Percentiles rank a stretch among this genome's conserved stretches.
Conservation (phyloP, 2,888 invertebrate species). For the Imbricaverruca yamaguchii region DNA sequence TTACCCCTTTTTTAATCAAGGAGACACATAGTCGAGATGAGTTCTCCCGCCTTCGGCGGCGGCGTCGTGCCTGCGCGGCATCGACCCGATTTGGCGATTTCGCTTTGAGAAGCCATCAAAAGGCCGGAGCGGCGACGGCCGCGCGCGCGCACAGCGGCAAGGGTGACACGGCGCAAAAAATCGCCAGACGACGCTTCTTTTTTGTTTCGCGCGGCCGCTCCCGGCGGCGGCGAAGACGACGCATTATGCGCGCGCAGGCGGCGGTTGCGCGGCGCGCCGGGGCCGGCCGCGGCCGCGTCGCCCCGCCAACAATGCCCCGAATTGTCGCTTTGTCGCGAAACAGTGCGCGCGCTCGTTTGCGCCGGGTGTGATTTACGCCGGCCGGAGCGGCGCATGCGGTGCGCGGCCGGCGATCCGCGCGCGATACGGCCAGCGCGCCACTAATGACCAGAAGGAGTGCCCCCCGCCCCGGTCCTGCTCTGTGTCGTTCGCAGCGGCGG, state of each 20-base stretch:
- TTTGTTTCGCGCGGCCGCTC: conserved; percentile 1
- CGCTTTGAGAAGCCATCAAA: conserved; percentile 21
- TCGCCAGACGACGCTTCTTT: background rate
- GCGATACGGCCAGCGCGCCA: background rate
- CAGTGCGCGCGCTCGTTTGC: background rate
- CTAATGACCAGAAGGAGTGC: background rate
- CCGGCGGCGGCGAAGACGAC: background rate
- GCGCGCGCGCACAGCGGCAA: background rate
- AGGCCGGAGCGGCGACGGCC: conserved; percentile 5
- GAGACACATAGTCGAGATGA: conserved; percentile 16
- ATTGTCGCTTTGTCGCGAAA: conserved; percentile 12
- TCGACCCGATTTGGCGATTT: background rate
- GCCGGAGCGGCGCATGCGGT: background rate
- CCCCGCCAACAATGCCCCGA: background rate
- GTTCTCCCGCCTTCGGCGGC: background rate
- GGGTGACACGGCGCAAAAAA: background rate
- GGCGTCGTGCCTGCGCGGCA: background rate
- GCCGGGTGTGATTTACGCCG: conserved; percentile 2
- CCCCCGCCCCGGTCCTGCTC: too few relatives aligned
- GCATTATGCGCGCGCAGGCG: conserved; percentile 2
- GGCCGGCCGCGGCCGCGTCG: background rate
- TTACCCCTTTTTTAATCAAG: conserved; percentile 22
- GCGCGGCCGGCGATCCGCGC: background rate
- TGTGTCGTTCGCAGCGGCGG: background rate
- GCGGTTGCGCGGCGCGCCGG: background rate